Evolutionary conservation across 2,797 vertebrate genomes (phyloP), one percentile per base, ranked within the genome.

Genomic region (Hoplostethus atlanticus): DNA sequence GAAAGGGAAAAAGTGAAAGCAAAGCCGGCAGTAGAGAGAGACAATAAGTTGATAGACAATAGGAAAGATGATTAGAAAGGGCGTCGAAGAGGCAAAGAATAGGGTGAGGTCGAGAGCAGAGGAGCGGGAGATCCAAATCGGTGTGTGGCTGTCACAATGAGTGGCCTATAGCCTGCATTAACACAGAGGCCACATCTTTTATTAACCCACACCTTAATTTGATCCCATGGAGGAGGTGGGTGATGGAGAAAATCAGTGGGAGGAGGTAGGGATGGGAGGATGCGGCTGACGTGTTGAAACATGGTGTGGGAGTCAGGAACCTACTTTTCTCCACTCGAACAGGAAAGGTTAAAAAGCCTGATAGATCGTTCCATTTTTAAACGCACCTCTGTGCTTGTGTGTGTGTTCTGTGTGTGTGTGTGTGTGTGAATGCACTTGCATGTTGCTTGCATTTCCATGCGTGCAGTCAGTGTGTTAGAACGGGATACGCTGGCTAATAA

Each of bases 281-380:
- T 65, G 65, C 47, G 12, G 68, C 72, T 42, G 78, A 79, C 60
- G 73, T 21, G 81, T 79, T 83, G 73, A 80, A 76, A 81, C 86
- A 88, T 75, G 67, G 79, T 72, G 90, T 87, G 84, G 87, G 89
- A 92, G 89, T 91, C 68, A 50, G 84, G 64, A 90, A 89, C 81
- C 71, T 72, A 82, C 88, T 87, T 89, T 84, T 81, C 71, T 84
- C 73, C 34, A 48, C 72, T 65, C 42, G 9, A 57, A 86, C 91
- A 94, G 93, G 88, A 92, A 93, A 93, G 90, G 89, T 93, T 88
- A 88, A 90, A 78, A 88, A 88, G 80, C 86, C 78, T 16, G 75
- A 92, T 79, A 90, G 90, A 94, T 91, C 85, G 89, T 68, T 84
- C 87, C 70, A 75, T 83, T 81, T 87, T 89, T 85, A 88, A 90